Evolutionary conservation across 2,888 invertebrate species (phyloP).

Genomic region (Brenthis hecate): DNA sequence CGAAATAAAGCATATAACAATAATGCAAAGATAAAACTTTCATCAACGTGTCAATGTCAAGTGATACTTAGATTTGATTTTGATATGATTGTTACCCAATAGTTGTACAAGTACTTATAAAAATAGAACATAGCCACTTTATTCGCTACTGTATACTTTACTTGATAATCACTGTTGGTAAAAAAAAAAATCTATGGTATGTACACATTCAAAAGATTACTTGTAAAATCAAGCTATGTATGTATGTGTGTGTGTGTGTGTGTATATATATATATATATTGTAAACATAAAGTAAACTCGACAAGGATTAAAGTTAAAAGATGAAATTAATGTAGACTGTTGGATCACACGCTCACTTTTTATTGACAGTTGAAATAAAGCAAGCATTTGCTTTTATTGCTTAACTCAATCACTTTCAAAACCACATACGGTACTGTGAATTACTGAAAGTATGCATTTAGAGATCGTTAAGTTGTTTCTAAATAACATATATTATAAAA

Average conservation of each 20-base stretch:
- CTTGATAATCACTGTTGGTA: too few relatives aligned
- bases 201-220: too few relatives aligned
- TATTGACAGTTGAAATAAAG: slow-evolving; percentile 31
- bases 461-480: background rate
- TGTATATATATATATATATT: background rate
- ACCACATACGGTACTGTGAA: slow-evolving; percentile 34
- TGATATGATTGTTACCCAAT: background rate
- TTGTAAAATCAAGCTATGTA: too few relatives aligned
- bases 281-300: background rate
- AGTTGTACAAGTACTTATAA: too few relatives aligned
- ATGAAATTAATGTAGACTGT: slow-evolving; percentile 17
- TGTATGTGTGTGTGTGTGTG: background rate
- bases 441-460: slow-evolving; percentile 11
- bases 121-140: too few relatives aligned
- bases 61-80: background rate
- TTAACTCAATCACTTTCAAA: slow-evolving; percentile 30
- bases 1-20: background rate
- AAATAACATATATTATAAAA: background rate
- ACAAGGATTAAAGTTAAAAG: slow-evolving; percentile 16
- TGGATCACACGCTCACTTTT: slow-evolving; percentile 36
- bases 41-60: background rate
- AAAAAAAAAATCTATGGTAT: too few relatives aligned
- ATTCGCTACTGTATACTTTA: too few relatives aligned
- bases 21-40: background rate
- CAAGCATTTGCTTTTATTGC: slow-evolving; percentile 29